Conservation (phyloP, 2,113 vertebrate genomes). For the Pseudolaguvia tuberculata region DNA sequence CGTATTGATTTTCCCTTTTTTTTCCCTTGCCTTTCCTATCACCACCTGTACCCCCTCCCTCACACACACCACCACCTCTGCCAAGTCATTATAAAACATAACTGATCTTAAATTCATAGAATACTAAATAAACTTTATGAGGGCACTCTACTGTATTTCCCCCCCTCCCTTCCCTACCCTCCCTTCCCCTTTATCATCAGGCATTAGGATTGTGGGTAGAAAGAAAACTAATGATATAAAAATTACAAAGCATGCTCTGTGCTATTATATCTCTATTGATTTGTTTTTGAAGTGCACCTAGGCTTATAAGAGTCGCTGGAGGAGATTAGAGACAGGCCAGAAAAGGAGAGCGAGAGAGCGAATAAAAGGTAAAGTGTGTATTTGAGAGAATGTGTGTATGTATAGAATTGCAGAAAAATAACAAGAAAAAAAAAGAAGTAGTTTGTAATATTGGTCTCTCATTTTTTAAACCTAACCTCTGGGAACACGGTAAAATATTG, state of each 20-base stretch:
- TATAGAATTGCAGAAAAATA: slow-evolving; percentile 26
- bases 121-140: slow-evolving; percentile 99
- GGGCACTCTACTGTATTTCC: slow-evolving; percentile 78
- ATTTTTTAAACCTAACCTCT: slow-evolving; percentile 28
- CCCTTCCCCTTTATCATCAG: slow-evolving; percentile 65
- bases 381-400: slow-evolving; percentile 30
- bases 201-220: slow-evolving; percentile 76
- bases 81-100: slow-evolving; percentile 98
- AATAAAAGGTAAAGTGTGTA: slow-evolving; percentile 11
- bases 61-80: slow-evolving; percentile 45
- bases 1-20: slow-evolving; percentile 88
- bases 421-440: slow-evolving; percentile 17
- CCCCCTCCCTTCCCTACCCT: too few relatives aligned
- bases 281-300: slow-evolving; percentile 96
- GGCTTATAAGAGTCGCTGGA: slow-evolving; percentile 71
- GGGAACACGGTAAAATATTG: not conserved
- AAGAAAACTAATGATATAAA: slow-evolving; percentile 97
- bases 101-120: slow-evolving; percentile 99
- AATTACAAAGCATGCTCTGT: slow-evolving; percentile 93
- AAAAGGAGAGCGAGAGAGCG: slow-evolving; percentile 30
- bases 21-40: slow-evolving; percentile 57
- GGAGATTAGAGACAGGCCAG: slow-evolving; percentile 63
- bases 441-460: slow-evolving; percentile 1
- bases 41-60: slow-evolving; percentile 59
- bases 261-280: slow-evolving; percentile 98